phyloP scores from a whole-genome alignment of 2,113 vertebrate genomes.

The Scomber colias region DNA sequence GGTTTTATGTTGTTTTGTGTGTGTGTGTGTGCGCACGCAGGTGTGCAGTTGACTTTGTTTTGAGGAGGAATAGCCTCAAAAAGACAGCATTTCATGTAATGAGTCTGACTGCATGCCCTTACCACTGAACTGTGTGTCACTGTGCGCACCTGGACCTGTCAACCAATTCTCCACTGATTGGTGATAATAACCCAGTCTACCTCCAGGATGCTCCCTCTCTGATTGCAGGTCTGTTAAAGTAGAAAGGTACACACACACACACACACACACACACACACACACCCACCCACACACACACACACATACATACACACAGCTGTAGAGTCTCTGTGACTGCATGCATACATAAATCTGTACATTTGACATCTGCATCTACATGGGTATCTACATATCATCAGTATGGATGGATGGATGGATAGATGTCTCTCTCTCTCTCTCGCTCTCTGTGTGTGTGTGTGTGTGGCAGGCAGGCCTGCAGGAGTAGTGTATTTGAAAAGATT shows the following conservation, averaged over 20 bases:
- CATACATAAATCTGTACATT: not conserved
- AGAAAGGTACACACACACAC: not conserved
- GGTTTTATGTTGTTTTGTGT: not conserved
- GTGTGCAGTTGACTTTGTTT: not conserved
- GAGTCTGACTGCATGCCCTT: not conserved
- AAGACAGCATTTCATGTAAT: not conserved
- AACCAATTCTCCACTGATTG: slow-evolving; percentile 35
- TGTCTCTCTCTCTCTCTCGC: too few species aligned
- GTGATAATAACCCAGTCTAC: slow-evolving; percentile 39
- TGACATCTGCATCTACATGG: not conserved
- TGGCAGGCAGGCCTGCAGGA: not conserved
- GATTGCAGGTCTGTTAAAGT: slow-evolving; percentile 22
- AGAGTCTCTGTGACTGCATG: not conserved
- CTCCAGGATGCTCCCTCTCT: slow-evolving; percentile 6
- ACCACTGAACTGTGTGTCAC: not conserved
- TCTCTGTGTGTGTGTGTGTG: not conserved
- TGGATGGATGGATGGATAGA: not conserved
- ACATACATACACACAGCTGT: not conserved
- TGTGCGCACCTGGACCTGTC: slow-evolving; percentile 21
- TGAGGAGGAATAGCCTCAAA: not conserved
- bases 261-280: too few species aligned
- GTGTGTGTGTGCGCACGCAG: not conserved
- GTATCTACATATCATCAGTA: not conserved
- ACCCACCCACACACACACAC: too few species aligned
- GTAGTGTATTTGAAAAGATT: not conserved